Percentiles rank a stretch among this genome's conserved stretches.
Evolutionary conservation across 2,888 invertebrate species (phyloP).

Genomic region (Dasysyrphus tricinctus): DNA sequence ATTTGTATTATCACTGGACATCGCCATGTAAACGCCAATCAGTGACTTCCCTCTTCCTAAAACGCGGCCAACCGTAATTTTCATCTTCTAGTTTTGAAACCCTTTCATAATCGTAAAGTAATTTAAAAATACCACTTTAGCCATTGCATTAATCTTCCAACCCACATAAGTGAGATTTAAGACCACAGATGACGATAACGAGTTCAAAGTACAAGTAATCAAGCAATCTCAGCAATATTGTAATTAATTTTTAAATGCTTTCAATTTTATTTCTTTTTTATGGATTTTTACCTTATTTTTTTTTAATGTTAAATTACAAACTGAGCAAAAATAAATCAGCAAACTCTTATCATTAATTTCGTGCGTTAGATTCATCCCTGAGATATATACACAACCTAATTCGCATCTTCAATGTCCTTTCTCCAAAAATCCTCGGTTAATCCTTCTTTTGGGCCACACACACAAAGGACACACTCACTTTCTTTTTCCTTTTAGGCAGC

Average conservation of each 20-base stretch:
- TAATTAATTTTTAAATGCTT: background rate
- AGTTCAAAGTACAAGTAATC: no score
- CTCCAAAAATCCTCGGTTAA: slow-evolving; percentile 1
- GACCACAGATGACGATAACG: no score
- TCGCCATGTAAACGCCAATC: no score
- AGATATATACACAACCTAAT: background rate
- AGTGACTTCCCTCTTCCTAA: no score
- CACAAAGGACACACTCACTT: slow-evolving; percentile 15
- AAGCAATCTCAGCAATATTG: background rate
- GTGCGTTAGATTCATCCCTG: slow-evolving; percentile 1
- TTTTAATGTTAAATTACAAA: background rate
- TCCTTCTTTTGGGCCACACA: background rate
- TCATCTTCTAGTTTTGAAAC: no score
- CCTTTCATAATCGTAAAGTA: no score
- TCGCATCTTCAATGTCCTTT: slow-evolving; percentile 6
- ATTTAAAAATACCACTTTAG: no score
- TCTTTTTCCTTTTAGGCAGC: slow-evolving; percentile 1
- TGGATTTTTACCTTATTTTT: background rate
- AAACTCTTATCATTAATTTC: slow-evolving; percentile 26
- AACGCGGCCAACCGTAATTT: no score
- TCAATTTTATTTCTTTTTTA: background rate
- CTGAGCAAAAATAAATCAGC: background rate
- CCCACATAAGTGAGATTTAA: no score
- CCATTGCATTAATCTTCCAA: no score
- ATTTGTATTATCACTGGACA: no score